Evolutionary conservation across 2,888 invertebrate genomes (phyloP), one percentile per base, ranked within the genome.

Genomic region (Pinctada fucata): DNA sequence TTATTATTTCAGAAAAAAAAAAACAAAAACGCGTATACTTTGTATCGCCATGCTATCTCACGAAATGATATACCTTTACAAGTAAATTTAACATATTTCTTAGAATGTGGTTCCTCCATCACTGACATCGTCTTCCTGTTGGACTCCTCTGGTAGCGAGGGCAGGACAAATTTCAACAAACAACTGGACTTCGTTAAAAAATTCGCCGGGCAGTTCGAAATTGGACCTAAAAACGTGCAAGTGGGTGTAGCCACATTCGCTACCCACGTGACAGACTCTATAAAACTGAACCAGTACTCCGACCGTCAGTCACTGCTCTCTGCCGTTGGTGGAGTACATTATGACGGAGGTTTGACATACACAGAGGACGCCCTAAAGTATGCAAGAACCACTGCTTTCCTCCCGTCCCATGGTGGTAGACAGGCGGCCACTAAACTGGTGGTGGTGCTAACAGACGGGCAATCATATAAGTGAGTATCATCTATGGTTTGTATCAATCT

Each of bases 91-190:
- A 49, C 8, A 64, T 13, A 8, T 49, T 13, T 76, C 78, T 16
- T n/a, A 86, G 86, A 80, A 50, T 86, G 86, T 75, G 83, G 84
- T 52, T 73, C 64, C 3, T 65, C 83, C 2, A 75, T 76, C 13
- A 83, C 84, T 0, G 86, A 86, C 66, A 85, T 86, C 52, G 82
- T 84, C 6, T 86, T 86, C 73, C 76, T 86, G 3, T 78, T 86
- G 66, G 86, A 86, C 68, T 83, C 84, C 1, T 86, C 86, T 16
- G 82, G 83, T 0, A 86, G 86, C 77, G 85, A 85, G 71, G 80
- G 79, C 6, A 63, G 31, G 5, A 31, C 63, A 10, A 84, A 86
- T 64, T 86, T 85, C 64, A 79, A 85, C 64, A 84, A 83, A 64
- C 83, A 85, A 69, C 47, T 85, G 2, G 78, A 82, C 47, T 85